Evolutionary conservation across 37 sponge, comb jelly and placozoan species (phyloP).

Genomic region (Ianthella basta): DNA sequence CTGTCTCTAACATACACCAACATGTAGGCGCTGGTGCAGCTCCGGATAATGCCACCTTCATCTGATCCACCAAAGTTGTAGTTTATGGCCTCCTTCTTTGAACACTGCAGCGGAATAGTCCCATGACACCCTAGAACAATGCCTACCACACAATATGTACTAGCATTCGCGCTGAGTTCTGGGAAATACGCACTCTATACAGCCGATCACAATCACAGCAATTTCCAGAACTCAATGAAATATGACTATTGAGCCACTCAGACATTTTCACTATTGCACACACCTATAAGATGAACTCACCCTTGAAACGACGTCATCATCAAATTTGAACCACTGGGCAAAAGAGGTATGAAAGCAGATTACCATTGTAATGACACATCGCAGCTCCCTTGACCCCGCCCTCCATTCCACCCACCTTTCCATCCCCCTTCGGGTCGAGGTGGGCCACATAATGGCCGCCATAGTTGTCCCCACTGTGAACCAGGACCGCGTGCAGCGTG

Average conservation of each 20-base stretch:
- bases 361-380: neutral
- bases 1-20: slow-evolving; percentile 93
- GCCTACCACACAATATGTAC: neutral
- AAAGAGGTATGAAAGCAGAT: neutral
- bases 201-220: no score
- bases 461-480: slow-evolving; percentile 98
- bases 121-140: no score
- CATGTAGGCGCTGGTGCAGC: slow-evolving; percentile 99
- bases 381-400: neutral
- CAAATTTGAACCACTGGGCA: slow-evolving; percentile 96
- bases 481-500: slow-evolving; percentile 91
- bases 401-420: slow-evolving; percentile 69
- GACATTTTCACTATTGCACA: no score
- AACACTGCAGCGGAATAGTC: slow-evolving; percentile 57
- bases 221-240: no score
- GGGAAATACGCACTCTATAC: no score
- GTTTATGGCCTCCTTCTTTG: slow-evolving; percentile 91
- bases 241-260: no score
- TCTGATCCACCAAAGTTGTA: slow-evolving; percentile 94
- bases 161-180: no score
- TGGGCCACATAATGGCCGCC: slow-evolving; percentile 98
- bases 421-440: slow-evolving; percentile 87
- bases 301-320: slow-evolving; percentile 97
- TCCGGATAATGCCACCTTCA: slow-evolving; percentile 67
- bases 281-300: slow-evolving; percentile 53